A percentile compares a stretch with the other conserved stretches of the same genome.
Evolutionary conservation across 2,888 invertebrate species (phyloP).

Genomic region (Andrena fulva): DNA sequence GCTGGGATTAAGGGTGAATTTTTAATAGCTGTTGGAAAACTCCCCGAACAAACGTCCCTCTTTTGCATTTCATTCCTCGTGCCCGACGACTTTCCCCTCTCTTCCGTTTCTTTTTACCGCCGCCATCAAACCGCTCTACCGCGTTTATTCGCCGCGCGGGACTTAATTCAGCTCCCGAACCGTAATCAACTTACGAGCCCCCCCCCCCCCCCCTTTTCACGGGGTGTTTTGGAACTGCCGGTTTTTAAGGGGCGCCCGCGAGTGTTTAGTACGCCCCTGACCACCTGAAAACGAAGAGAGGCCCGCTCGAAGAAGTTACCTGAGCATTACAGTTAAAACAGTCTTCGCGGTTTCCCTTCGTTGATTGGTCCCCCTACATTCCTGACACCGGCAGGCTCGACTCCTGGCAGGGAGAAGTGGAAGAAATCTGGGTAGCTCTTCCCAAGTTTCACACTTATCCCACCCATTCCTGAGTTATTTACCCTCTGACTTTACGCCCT

Average conservation of each 20-base stretch:
- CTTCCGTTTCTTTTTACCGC: constrained; percentile 41
- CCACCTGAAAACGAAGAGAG: constrained; percentile 53
- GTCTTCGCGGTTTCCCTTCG: constrained; percentile 48
- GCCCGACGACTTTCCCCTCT: background rate
- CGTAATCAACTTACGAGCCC: constrained; percentile 48
- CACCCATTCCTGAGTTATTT: no score
- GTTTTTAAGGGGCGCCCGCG: constrained; percentile 24
- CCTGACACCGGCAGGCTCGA: constrained; percentile 47
- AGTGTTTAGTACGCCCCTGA: constrained; percentile 48
- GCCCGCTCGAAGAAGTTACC: constrained; percentile 56
- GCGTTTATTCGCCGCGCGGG: constrained; percentile 33
- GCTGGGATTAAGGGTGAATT: constrained; percentile 21
- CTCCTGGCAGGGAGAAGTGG: constrained; percentile 32
- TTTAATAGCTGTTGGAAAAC: constrained; percentile 33
- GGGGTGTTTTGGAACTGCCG: constrained; percentile 32
- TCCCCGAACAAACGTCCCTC: background rate
- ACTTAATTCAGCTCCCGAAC: constrained; percentile 21
- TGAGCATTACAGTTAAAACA: constrained; percentile 69
- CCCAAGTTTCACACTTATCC: no score
- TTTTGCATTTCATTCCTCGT: constrained; percentile 1
- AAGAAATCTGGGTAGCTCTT: constrained; percentile 3
- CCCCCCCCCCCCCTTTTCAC: constrained; percentile 11
- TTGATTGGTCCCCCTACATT: constrained; percentile 59
- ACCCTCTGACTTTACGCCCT: no score
- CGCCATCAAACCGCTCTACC: constrained; percentile 22